phyloP scores from a whole-genome alignment of 2,888 invertebrate species.

The Phengaris alcon region DNA sequence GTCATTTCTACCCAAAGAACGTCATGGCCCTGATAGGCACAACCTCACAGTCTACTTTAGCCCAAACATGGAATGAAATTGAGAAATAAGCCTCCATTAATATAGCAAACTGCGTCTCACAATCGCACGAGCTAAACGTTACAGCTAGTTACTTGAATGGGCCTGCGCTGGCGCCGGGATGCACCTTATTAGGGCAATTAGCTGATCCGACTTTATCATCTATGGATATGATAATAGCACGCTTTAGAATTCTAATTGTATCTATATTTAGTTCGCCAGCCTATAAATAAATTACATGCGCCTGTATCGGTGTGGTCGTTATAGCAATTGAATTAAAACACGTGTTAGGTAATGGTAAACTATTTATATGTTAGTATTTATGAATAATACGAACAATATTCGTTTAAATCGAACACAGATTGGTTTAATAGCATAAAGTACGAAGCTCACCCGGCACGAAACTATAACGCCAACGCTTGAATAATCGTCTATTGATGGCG shows the following conservation, averaged over 20 bases:
- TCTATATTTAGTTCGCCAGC: constrained; percentile 13
- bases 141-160: constrained; percentile 33
- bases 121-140: constrained; percentile 31
- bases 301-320: neutral
- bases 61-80: constrained; percentile 6
- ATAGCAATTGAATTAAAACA: neutral
- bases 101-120: neutral
- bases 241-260: constrained; percentile 24
- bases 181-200: constrained; percentile 68
- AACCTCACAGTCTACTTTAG: neutral
- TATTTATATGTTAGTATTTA: neutral
- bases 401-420: constrained; percentile 13
- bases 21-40: no score
- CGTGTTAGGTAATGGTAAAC: neutral
- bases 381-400: constrained; percentile 9
- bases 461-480: constrained; percentile 20
- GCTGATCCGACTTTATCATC: constrained; percentile 48
- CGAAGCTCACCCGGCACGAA: neutral
- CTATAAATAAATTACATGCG: neutral
- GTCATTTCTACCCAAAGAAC: no score
- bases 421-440: constrained; percentile 26
- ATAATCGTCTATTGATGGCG: constrained; percentile 33
- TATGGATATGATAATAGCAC: constrained; percentile 32
- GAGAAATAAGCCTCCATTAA: constrained; percentile 12
- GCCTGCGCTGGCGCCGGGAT: constrained; percentile 57